Conservation (phyloP, 2,113 vertebrate genomes). For the Himantopus leucocephalus region DNA sequence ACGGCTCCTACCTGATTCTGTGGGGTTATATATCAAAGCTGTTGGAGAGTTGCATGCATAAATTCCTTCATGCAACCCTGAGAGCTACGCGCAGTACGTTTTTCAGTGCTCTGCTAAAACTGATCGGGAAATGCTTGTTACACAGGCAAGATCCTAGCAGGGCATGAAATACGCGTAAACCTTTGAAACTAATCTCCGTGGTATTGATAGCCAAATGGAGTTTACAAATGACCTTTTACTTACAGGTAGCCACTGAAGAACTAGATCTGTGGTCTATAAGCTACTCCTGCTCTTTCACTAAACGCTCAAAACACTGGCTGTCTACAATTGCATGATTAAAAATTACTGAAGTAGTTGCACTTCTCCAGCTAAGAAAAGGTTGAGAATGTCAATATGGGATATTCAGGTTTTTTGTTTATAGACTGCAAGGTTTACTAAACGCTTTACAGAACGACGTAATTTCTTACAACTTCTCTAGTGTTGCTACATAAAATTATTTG, state of each 20-base stretch:
- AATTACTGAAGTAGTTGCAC: not conserved
- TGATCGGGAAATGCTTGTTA: not conserved
- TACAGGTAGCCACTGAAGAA: not conserved
- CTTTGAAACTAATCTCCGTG: not conserved
- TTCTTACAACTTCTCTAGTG: not conserved
- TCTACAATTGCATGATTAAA: not conserved
- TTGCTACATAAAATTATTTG: not conserved
- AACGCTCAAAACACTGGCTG: not conserved
- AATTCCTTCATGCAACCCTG: not conserved
- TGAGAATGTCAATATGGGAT: not conserved
- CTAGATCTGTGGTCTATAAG: not conserved
- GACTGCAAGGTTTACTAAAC: not conserved
- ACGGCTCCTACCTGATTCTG: slow-evolving; percentile 4
- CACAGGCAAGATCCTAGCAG: not conserved
- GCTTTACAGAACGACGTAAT: not conserved
- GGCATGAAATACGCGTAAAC: not conserved
- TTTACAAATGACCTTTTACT: not conserved
- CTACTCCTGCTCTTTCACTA: not conserved
- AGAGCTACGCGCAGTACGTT: not conserved
- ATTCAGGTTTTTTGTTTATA: not conserved
- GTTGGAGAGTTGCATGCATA: not conserved
- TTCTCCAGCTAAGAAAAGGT: not conserved
- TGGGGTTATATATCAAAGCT: not conserved
- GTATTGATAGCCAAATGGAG: not conserved
- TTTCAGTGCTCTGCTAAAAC: not conserved